These are phyloP conservation scores for Euclidia mi DNA, from an alignment of 2,888 invertebrate genomes.

Conservation along the genomic window DNA sequence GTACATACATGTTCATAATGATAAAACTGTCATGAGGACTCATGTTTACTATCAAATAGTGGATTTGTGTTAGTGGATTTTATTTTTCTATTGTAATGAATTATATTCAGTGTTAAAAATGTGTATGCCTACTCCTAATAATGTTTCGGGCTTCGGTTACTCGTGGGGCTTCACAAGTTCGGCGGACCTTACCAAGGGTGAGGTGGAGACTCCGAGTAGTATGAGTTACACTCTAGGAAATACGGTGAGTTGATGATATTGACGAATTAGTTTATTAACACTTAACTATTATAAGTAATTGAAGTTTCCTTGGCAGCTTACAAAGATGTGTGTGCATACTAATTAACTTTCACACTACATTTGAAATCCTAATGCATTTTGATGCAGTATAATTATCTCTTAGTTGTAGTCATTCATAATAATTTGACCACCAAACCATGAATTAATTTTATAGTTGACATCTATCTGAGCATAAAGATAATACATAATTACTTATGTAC, in stretches of 20 bases:
- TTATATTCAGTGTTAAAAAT: slow-evolving; percentile 70
- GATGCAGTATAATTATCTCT: slow-evolving; percentile 5
- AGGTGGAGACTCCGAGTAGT: slow-evolving; percentile 87
- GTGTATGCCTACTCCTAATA: slow-evolving; percentile 89
- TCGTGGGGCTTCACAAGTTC: slow-evolving; percentile 88
- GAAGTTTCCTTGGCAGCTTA: neutral
- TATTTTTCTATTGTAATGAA: slow-evolving; percentile 76
- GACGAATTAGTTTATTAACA: neutral
- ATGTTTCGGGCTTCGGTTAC: slow-evolving; percentile 88
- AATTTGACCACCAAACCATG: neutral
- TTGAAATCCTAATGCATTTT: slow-evolving; percentile 18
- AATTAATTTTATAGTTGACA: neutral
- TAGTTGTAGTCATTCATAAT: neutral
- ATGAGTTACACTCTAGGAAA: slow-evolving; percentile 87
- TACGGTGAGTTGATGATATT: slow-evolving; percentile 72
- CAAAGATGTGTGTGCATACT: slow-evolving; percentile 31
- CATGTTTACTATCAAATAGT: slow-evolving; percentile 86
- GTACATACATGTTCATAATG: slow-evolving; percentile 86
- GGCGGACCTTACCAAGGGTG: slow-evolving; percentile 86
- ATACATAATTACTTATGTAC: too few species aligned
- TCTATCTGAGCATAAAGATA: too few species aligned
- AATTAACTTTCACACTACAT: slow-evolving; percentile 36
- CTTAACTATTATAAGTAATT: neutral
- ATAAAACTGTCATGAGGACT: slow-evolving; percentile 87
- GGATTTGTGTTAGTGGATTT: slow-evolving; percentile 83